Base-by-base conservation (phyloP, 2,113 vertebrate species). In the Meles meles region DNA sequence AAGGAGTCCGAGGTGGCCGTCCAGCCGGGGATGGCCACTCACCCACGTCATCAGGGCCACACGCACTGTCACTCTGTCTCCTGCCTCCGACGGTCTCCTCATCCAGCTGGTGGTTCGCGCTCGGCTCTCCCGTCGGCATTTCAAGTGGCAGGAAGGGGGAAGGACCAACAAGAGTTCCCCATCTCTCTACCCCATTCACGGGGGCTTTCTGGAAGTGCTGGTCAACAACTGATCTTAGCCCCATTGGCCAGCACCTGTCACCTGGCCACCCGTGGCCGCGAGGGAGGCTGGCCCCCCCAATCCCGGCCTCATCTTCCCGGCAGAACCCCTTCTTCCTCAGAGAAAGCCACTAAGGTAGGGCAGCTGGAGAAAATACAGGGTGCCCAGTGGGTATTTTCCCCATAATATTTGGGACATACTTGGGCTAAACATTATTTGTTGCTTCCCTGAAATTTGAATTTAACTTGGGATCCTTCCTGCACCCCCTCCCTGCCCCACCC, bases 391-490 rank as follows among this genome's bases (percentile, higher is more conserved):
- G n/a, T 57, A 23, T 4, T 7, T 9, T 29, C 44, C 37, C 2
- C 23, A 17, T 52, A 77, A 55, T 61, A 27, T 37, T 34, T 47
- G 80, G 63, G 84, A 63, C 37, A 7, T 20, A 34, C 13, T 52
- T 59, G 55, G 59, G 39, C 55, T 42, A 42, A 76, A 72, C 59
- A 34, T 42, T 49, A 23, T 79, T 13, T 63, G 55, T 21, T 69
- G 29, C 87, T 93, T 39, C 55, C 85, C 37, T 76, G 83, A 95
- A 87, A 79, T 57, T 63, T 63, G 63, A 44, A 90, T 69, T 44
- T 69, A 71, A 69, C 29, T 23, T 29, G 3, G 49, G 39, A 25
- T 77, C 52, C 21, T 59, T 42, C 37, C 49, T 3, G 39, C 3
- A 3, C 6, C 25, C 55, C 49, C 25, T 61, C 21, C 67, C n/a